Conservation (phyloP, 2,113 vertebrate species). For the Eulemur rufifrons region DNA sequence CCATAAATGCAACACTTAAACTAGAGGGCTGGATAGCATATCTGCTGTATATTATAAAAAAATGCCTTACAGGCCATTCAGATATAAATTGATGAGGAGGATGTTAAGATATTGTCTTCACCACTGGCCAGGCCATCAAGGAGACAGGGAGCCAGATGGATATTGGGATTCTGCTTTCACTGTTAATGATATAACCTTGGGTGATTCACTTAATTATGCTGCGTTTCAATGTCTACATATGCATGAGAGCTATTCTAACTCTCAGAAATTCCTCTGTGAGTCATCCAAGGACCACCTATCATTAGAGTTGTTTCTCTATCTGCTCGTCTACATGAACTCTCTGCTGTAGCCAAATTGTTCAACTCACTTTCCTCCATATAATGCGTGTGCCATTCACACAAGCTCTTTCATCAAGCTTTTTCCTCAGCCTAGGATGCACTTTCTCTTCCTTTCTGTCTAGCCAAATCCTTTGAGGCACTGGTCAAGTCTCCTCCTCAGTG, state of each 20-base stretch:
- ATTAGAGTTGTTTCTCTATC: background rate
- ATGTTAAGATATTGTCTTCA: background rate
- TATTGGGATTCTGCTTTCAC: background rate
- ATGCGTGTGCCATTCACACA: background rate
- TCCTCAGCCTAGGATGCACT: background rate
- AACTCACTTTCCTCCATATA: background rate
- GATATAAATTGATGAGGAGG: background rate
- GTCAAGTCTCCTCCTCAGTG: background rate
- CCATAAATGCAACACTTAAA: constrained; percentile 47
- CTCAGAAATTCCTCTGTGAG: background rate
- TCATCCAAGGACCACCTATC: background rate
- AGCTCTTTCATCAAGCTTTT: background rate
- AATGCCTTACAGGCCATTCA: background rate
- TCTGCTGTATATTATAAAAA: background rate
- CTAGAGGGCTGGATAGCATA: background rate
- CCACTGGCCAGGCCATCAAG: background rate
- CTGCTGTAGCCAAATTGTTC: background rate
- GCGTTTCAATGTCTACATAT: background rate
- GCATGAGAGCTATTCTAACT: background rate
- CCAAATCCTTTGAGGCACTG: background rate
- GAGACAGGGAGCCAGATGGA: background rate
- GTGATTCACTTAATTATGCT: background rate
- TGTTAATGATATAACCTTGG: background rate
- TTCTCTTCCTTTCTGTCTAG: background rate
- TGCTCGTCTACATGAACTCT: background rate